Conservation (phyloP, 2,797 vertebrate species). For the Mastacembelus armatus region DNA sequence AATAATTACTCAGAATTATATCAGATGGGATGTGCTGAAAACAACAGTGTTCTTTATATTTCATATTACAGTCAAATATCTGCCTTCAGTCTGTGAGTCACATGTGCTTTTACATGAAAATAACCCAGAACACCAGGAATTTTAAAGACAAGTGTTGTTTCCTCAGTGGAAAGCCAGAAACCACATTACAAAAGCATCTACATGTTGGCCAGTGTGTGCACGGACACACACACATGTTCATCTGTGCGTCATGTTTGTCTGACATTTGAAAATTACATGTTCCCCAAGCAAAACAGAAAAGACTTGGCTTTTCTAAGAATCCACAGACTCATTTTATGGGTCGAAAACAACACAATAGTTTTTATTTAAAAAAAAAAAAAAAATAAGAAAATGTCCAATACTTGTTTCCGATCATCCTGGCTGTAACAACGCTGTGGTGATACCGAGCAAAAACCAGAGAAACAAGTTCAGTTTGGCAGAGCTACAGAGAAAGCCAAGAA, state of each 20-base stretch:
- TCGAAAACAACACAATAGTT: slow-evolving; percentile 1
- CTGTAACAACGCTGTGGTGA: not conserved
- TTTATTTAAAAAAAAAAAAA: not conserved
- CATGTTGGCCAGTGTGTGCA: slow-evolving; percentile 9
- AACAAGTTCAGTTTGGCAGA: slow-evolving; percentile 36
- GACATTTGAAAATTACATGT: slow-evolving; percentile 43
- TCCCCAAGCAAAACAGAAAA: slow-evolving; percentile 26
- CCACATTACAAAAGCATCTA: slow-evolving; percentile 43
- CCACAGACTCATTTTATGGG: slow-evolving; percentile 15
- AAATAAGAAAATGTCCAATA: not conserved
- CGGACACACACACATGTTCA: slow-evolving; percentile 5
- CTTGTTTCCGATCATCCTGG: not conserved
- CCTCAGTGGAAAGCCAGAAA: slow-evolving; percentile 13
- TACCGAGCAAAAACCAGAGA: slow-evolving; percentile 33
- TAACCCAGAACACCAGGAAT: no score
- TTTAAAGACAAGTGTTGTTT: slow-evolving; percentile 37
- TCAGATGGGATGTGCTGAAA: slow-evolving; percentile 19
- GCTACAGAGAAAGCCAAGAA: slow-evolving; percentile 32
- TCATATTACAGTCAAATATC: slow-evolving; percentile 2
- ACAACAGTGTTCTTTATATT: not conserved
- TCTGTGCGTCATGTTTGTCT: slow-evolving; percentile 12
- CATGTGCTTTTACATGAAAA: no score
- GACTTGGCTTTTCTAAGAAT: not conserved
- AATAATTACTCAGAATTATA: slow-evolving; percentile 45
- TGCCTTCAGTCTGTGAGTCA: no score